Conservation (phyloP, 2,888 invertebrate genomes). For the Idaea straminata region DNA sequence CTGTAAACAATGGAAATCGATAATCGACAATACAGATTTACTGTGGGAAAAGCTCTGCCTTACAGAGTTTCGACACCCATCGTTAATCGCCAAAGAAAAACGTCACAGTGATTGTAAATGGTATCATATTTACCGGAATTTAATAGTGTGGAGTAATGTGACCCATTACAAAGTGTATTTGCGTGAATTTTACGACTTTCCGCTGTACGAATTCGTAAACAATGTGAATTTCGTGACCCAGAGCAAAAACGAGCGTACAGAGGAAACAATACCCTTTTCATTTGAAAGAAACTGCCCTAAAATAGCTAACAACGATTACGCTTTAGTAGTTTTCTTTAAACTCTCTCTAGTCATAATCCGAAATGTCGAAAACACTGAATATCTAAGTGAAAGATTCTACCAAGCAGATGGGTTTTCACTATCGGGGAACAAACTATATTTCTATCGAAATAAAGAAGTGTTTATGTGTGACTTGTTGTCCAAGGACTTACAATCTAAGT, state of each 20-base stretch:
- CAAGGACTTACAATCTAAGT: conserved; percentile 42
- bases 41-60: conserved; percentile 57
- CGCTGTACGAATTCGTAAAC: conserved; percentile 52
- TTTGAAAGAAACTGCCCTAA: conserved; percentile 27
- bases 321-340: conserved; percentile 51
- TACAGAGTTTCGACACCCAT: conserved; percentile 50
- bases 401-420: conserved; percentile 59
- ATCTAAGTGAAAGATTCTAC: conserved; percentile 50
- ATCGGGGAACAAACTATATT: conserved; percentile 45
- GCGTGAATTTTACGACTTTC: conserved; percentile 57
- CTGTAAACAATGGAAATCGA: conserved; percentile 55
- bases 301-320: conserved; percentile 54
- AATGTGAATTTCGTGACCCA: conserved; percentile 46
- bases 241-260: conserved; percentile 34
- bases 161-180: conserved; percentile 37
- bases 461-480: conserved; percentile 47
- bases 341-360: conserved; percentile 53
- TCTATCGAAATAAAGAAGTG: conserved; percentile 50
- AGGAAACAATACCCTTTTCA: conserved; percentile 38
- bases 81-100: conserved; percentile 59
- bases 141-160: conserved; percentile 52
- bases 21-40: conserved; percentile 48
- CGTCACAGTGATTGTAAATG: conserved; percentile 50
- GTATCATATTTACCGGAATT: conserved; percentile 62
- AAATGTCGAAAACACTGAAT: conserved; percentile 38